Evolutionary conservation across 2,113 vertebrate genomes (phyloP).

Genomic region (Quiscalus mexicanus): DNA sequence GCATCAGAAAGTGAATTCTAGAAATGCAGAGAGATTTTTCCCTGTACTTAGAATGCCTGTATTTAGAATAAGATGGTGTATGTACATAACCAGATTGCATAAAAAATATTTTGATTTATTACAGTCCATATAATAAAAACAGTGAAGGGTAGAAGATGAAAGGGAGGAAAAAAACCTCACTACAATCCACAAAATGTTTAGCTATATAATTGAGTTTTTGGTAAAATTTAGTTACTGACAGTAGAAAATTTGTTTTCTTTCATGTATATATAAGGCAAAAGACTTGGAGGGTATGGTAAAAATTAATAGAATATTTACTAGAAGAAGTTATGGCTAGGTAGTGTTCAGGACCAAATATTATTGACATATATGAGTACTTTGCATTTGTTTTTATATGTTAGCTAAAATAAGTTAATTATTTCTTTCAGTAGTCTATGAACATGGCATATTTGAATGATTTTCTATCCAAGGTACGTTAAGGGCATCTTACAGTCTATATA

Average conservation of each 20-base stretch:
- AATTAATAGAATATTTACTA: background rate
- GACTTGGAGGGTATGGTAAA: background rate
- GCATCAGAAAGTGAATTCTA: background rate
- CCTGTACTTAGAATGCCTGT: background rate
- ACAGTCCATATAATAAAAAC: background rate
- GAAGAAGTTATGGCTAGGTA: background rate
- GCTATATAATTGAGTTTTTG: accelerated
- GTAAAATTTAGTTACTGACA: background rate
- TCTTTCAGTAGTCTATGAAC: background rate
- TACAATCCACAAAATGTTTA: background rate
- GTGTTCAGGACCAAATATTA: background rate
- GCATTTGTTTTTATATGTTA: background rate
- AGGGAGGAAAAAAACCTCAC: accelerated
- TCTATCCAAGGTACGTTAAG: background rate
- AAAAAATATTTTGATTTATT: background rate
- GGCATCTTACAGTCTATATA: background rate
- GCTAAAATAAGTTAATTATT: background rate
- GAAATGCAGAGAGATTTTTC: background rate
- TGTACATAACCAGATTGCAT: background rate
- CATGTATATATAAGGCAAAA: background rate
- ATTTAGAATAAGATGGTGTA: background rate
- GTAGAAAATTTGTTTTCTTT: background rate
- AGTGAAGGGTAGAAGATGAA: background rate
- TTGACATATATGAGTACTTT: background rate
- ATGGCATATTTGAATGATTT: background rate